A percentile compares a stretch with the other conserved stretches of the same genome.
phyloP scores from a whole-genome alignment of 2,113 vertebrate species.

The Lepus timidus region DNA sequence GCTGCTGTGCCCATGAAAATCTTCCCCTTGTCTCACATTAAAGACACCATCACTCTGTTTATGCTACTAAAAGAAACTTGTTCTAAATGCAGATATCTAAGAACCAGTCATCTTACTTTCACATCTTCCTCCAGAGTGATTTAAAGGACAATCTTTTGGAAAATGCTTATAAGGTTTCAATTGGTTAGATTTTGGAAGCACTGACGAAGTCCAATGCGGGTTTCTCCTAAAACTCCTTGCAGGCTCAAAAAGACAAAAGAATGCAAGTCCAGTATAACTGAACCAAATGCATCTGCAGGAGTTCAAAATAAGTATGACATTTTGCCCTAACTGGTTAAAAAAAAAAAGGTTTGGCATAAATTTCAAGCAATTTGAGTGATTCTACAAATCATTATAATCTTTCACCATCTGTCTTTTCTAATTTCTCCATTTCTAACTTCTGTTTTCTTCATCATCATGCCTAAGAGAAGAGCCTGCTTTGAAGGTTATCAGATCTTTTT shows the following conservation, averaged over 20 bases:
- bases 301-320: slow-evolving; percentile 64
- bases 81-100: slow-evolving; percentile 22
- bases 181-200: slow-evolving; percentile 17
- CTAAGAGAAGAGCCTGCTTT: slow-evolving; percentile 77
- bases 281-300: slow-evolving; percentile 33
- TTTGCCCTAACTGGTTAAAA: slow-evolving; percentile 58
- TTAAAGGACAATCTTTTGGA: slow-evolving; percentile 23
- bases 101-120: slow-evolving; percentile 26
- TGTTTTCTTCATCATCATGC: slow-evolving; percentile 53
- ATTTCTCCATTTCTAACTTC: slow-evolving; percentile 70
- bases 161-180: slow-evolving; percentile 45
- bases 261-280: slow-evolving; percentile 22
- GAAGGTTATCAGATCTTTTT: slow-evolving; percentile 71
- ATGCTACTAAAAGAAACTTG: slow-evolving; percentile 19
- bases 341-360: slow-evolving; percentile 57
- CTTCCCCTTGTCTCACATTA: neutral
- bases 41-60: slow-evolving; percentile 30
- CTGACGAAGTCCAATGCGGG: neutral
- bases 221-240: slow-evolving; percentile 55
- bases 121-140: slow-evolving; percentile 5
- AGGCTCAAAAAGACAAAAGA: neutral
- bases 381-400: slow-evolving; percentile 68
- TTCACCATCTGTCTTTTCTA: slow-evolving; percentile 74
- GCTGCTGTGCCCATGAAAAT: slow-evolving; percentile 55
- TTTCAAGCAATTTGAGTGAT: slow-evolving; percentile 64